Conservation (phyloP, 2,888 invertebrate species). For the Parelbella ahira region DNA sequence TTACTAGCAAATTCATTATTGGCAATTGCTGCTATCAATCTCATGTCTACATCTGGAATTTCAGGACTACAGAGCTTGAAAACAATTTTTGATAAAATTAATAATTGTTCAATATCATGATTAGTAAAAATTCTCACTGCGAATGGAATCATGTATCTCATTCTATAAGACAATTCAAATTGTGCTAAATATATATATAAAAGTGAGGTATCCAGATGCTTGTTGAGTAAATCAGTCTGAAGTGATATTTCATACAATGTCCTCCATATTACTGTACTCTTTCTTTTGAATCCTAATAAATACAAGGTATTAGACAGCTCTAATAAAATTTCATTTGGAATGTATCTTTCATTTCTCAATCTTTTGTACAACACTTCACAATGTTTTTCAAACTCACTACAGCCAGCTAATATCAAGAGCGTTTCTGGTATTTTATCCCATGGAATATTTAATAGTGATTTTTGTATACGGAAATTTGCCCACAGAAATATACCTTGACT, state of each 20-base stretch:
- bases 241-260: conserved; percentile 54
- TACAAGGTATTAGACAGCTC: conserved; percentile 43
- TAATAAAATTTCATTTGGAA: conserved; percentile 35
- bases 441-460: conserved; percentile 37
- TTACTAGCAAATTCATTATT: conserved; percentile 57
- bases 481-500: conserved; percentile 51
- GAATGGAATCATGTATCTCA: conserved; percentile 57
- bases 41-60: conserved; percentile 56
- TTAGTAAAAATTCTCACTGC: conserved; percentile 41
- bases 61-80: conserved; percentile 49
- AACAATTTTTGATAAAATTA: conserved; percentile 43
- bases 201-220: conserved; percentile 31
- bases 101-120: conserved; percentile 32
- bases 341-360: conserved; percentile 35
- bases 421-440: conserved; percentile 46
- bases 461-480: conserved; percentile 47
- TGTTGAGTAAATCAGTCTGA: conserved; percentile 34
- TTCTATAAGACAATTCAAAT: conserved; percentile 41
- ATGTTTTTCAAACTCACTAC: conserved; percentile 47
- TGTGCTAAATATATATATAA: conserved; percentile 35
- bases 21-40: conserved; percentile 56
- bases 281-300: conserved; percentile 38
- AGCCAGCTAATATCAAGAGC: conserved; percentile 40
- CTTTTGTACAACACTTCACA: conserved; percentile 45
- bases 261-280: conserved; percentile 49